Evolutionary conservation across 2,797 vertebrate species (phyloP).

Genomic region (Anolis apletophallus): DNA sequence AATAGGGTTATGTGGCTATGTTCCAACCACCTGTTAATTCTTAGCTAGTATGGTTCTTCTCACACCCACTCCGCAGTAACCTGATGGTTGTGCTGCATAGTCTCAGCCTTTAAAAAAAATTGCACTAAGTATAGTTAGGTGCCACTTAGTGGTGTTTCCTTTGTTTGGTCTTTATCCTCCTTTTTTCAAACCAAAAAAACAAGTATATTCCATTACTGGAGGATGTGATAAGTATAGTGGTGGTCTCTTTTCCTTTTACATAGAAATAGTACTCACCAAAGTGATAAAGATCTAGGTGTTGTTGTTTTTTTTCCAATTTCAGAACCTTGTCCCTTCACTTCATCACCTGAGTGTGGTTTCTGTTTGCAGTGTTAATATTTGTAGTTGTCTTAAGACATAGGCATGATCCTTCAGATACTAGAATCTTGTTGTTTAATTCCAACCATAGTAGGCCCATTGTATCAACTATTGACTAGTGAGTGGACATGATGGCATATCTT

Average conservation of each 20-base stretch:
- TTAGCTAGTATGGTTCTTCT: not conserved
- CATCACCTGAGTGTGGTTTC: not conserved
- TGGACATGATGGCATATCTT: too few relatives aligned
- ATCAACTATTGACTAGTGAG: too few relatives aligned
- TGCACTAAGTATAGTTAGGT: constrained; percentile 34
- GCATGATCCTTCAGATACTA: not conserved
- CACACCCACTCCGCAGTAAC: not conserved
- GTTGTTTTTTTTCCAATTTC: not conserved
- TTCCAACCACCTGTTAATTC: not conserved
- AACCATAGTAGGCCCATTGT: too few relatives aligned
- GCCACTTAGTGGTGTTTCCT: constrained; percentile 11
- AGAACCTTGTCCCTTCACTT: not conserved
- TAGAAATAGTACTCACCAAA: not conserved
- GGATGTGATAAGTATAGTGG: not conserved
- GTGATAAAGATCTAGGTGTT: not conserved
- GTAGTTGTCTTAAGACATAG: not conserved
- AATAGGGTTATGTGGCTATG: not conserved
- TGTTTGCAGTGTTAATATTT: not conserved
- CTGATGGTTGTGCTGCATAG: not conserved
- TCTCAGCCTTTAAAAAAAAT: constrained; percentile 14
- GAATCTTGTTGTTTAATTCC: too few relatives aligned
- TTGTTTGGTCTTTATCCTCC: constrained; percentile 5
- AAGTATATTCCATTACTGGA: constrained; percentile 9
- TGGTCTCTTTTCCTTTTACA: not conserved
- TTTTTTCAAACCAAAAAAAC: constrained; percentile 18